These are phyloP conservation scores for Anabacerthia variegaticeps DNA, from an alignment of 2,797 vertebrate species.

Conservation along the genomic window DNA sequence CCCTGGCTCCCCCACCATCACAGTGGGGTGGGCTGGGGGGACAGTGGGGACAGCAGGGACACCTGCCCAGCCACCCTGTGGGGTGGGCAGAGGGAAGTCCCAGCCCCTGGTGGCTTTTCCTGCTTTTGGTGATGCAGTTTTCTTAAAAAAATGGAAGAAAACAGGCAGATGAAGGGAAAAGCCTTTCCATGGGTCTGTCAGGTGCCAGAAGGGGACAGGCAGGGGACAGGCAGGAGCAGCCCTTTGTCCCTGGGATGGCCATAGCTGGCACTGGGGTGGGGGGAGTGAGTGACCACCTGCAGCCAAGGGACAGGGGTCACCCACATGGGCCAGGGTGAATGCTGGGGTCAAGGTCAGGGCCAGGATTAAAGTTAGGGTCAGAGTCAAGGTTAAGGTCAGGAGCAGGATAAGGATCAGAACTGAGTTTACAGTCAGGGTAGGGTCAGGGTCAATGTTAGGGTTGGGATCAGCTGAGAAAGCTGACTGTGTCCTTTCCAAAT, in stretches of 20 bases:
- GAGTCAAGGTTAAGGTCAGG: not conserved
- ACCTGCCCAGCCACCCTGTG: accelerated
- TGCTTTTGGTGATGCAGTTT: not conserved
- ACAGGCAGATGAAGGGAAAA: not conserved
- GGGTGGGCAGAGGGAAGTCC: not conserved
- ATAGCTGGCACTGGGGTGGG: accelerated
- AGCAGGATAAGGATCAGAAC: not conserved
- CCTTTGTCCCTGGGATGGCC: not conserved
- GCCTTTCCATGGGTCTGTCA: not conserved
- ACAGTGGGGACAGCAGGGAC: accelerated
- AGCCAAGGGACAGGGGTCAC: not conserved
- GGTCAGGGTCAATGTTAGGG: not conserved
- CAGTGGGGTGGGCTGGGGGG: not conserved
- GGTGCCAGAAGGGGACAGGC: not conserved
- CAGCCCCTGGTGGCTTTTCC: not conserved
- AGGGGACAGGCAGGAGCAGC: not conserved
- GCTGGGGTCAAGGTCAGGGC: not conserved
- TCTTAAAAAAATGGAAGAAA: not conserved
- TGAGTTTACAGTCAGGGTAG: not conserved
- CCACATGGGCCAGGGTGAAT: not conserved
- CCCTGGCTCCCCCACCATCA: not conserved
- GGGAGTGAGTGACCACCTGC: not conserved
- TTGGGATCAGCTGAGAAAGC: not conserved
- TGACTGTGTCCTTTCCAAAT: not conserved
- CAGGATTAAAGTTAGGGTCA: not conserved